Evolutionary conservation across 2,888 invertebrate genomes (phyloP), one percentile per base, ranked within the genome.

Genomic region (Melanotus villosus): DNA sequence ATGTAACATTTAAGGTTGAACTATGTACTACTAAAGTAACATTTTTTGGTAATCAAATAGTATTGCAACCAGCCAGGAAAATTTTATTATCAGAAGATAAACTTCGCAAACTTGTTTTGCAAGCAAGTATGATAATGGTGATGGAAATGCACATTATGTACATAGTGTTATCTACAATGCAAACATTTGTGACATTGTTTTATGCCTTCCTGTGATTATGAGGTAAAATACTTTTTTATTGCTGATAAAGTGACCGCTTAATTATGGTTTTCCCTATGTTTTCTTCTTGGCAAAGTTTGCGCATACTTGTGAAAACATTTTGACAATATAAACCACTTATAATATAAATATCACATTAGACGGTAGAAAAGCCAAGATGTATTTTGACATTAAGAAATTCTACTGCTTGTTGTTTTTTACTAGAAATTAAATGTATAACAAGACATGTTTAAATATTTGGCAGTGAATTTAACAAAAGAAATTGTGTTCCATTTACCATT

Each of bases 321-420:
- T 52, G 66, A 66, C 66, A 66, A 66, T 66, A 66, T 59, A 19
- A 58, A 66, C 41, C 23, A 50, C 50, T 26, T 43, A 50, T 10
- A 5, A 26, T 54, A 45, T 43, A 64, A 41, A 47, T 56, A 64
- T 63, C 63, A 63, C 52, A 10, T 41, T 64, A 64, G 64, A 54
- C 36, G 16, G 16, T 62, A 62, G 62, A 21, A 50, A 43, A 19
- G 18, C 19, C 18, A 19, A 19, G 14, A 50, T 50, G 50, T 50
- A 50, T 50, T 50, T 50, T 50, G 50, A 23, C 26, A 47, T 26
- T 41, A 47, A 47, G 47, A 26, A 47, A 10, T 12, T n/a, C 12
- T 47, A 23, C 21, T 47, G 47, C 41, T 47, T 47, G 47, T 26
- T 47, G n/a, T 47, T 47, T 45, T 45, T 45, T 10, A 10, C 7